A percentile compares a stretch with the other conserved stretches of the same genome.
Conservation (phyloP, 2,113 vertebrate species). For the Gobiocypris rarus region DNA sequence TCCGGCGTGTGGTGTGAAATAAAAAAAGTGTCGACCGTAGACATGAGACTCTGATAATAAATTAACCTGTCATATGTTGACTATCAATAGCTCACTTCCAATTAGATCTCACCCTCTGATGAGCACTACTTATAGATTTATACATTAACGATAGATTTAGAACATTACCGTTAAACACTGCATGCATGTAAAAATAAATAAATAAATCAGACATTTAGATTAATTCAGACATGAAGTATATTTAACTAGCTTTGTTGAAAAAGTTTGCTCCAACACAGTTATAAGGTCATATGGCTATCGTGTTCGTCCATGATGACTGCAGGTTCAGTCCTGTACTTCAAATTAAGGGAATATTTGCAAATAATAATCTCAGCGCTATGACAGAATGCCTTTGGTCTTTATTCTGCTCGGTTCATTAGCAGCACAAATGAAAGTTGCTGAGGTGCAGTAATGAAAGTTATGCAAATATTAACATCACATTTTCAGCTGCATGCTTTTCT, state of each 20-base stretch:
- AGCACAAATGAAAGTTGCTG: neutral
- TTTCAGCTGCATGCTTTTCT: conserved; percentile 19
- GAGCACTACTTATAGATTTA: neutral
- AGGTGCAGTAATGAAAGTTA: conserved; percentile 13
- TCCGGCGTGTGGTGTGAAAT: neutral
- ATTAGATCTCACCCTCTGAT: conserved; percentile 11
- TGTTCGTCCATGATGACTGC: neutral
- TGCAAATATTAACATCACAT: conserved; percentile 1
- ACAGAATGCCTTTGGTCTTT: neutral
- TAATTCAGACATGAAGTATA: neutral
- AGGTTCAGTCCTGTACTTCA: neutral
- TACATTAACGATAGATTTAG: neutral
- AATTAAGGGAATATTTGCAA: neutral
- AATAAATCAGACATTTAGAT: neutral
- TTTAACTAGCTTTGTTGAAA: neutral
- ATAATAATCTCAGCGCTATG: neutral
- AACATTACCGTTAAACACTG: too few species aligned
- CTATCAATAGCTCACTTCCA: conserved; percentile 11
- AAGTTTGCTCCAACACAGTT: neutral
- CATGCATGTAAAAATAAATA: neutral
- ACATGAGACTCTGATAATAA: conserved; percentile 5
- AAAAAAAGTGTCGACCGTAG: neutral
- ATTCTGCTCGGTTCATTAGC: conserved; percentile 13
- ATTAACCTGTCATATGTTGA: conserved; percentile 28
- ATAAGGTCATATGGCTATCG: neutral